Evolutionary conservation across 1,140 invertebrate species (phyloP).

Genomic region (Aphelinus atriplicis): DNA sequence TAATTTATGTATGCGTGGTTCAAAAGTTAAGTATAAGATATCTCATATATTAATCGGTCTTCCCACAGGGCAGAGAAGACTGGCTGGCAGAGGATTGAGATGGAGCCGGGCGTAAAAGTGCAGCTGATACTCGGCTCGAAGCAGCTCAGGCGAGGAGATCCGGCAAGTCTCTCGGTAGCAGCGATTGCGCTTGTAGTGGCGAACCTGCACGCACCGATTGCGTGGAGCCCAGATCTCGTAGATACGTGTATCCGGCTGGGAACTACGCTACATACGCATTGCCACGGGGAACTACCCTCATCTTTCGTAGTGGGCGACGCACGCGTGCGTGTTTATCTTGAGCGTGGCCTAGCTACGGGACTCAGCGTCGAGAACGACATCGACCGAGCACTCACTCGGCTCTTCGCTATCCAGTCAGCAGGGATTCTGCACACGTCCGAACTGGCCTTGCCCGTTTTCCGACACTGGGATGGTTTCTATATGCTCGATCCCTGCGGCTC

Average conservation of each 20-base stretch:
- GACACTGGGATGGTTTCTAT: slow-evolving; percentile 56
- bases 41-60: too few relatives aligned
- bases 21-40: too few relatives aligned
- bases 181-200: slow-evolving; percentile 51
- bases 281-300: slow-evolving; percentile 50
- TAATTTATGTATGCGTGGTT: too few relatives aligned
- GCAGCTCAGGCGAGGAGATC: too few relatives aligned
- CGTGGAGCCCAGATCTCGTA: slow-evolving; percentile 53
- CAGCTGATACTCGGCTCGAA: too few relatives aligned
- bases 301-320: slow-evolving; percentile 54
- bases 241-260: slow-evolving; percentile 52
- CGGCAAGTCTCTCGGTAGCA: slow-evolving; percentile 44
- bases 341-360: slow-evolving; percentile 49
- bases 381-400: slow-evolving; percentile 35
- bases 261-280: slow-evolving; percentile 50
- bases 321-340: slow-evolving; percentile 45
- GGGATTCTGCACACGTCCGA: slow-evolving; percentile 50
- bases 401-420: slow-evolving; percentile 43
- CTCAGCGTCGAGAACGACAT: slow-evolving; percentile 44
- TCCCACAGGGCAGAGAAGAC: too few relatives aligned
- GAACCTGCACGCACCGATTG: slow-evolving; percentile 52
- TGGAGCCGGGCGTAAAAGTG: too few relatives aligned
- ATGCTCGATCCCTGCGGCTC: slow-evolving; percentile 49
- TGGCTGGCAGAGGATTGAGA: too few relatives aligned
- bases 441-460: slow-evolving; percentile 51